A percentile compares a stretch with the other conserved stretches of the same genome.
Conservation (phyloP, 2,797 vertebrate genomes). For the Lindbergichthys nudifrons region DNA sequence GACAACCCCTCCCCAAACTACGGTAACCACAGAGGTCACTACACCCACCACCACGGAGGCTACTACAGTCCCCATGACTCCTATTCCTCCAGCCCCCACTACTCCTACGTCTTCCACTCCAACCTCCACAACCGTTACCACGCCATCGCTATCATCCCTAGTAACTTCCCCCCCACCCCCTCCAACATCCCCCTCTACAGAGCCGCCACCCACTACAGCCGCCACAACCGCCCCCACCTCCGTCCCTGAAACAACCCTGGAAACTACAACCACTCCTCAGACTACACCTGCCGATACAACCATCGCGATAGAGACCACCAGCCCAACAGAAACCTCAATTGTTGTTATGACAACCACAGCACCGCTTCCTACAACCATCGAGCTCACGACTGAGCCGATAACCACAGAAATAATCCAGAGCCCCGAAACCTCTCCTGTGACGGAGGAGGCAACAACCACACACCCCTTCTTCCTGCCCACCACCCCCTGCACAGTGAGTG, state of each 20-base stretch:
- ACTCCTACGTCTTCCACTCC: slow-evolving; percentile 28
- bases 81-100: slow-evolving; percentile 28
- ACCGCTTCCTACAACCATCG: slow-evolving; percentile 39
- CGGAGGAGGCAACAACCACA: slow-evolving; percentile 65
- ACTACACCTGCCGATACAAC: slow-evolving; percentile 32
- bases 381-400: slow-evolving; percentile 43
- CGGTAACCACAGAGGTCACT: slow-evolving; percentile 19
- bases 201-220: slow-evolving; percentile 28
- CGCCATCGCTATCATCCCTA: slow-evolving; percentile 17
- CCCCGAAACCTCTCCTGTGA: slow-evolving; percentile 49
- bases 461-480: slow-evolving; percentile 79
- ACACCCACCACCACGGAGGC: slow-evolving; percentile 44
- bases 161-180: slow-evolving; percentile 32
- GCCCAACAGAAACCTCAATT: slow-evolving; percentile 38
- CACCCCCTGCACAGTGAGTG: slow-evolving; percentile 83
- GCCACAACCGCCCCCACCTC: slow-evolving; percentile 34
- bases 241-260: slow-evolving; percentile 30
- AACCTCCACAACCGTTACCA: slow-evolving; percentile 25
- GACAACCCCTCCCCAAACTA: slow-evolving; percentile 41
- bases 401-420: slow-evolving; percentile 66
- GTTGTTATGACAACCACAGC: slow-evolving; percentile 47
- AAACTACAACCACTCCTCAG: slow-evolving; percentile 18
- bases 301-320: slow-evolving; percentile 50
- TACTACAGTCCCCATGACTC: slow-evolving; percentile 47
- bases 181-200: slow-evolving; percentile 35